These are phyloP conservation scores for Coelogynopora nodosa DNA, from an alignment of 2,888 invertebrate genomes.

Conservation along the genomic window DNA sequence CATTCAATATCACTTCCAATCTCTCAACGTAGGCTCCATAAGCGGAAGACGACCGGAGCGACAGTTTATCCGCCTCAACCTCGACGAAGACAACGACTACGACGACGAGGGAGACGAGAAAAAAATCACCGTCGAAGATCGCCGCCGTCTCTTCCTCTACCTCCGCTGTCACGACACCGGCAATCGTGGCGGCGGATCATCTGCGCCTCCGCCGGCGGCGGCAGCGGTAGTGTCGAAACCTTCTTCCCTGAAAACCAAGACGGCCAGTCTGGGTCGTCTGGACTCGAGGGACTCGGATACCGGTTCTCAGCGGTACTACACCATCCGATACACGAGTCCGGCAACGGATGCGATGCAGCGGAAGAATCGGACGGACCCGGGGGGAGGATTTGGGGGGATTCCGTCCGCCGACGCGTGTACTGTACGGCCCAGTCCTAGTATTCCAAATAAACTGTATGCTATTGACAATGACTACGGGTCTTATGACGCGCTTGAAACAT, in stretches of 20 bases:
- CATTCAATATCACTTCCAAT: too few relatives aligned
- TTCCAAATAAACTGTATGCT: neutral
- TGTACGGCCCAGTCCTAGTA: neutral
- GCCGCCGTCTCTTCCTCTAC: neutral
- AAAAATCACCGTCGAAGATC: neutral
- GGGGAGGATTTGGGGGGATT: too few relatives aligned
- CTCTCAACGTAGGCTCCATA: neutral
- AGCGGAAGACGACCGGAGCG: neutral
- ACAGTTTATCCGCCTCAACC: neutral
- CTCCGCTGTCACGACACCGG: neutral
- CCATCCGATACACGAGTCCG: neutral
- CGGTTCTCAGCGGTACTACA: neutral
- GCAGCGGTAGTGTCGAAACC: too few relatives aligned
- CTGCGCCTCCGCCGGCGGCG: neutral
- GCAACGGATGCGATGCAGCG: neutral
- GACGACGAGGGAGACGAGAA: too few relatives aligned
- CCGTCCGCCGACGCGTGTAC: neutral
- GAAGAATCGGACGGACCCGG: neutral
- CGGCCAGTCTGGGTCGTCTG: neutral
- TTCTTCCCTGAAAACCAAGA: neutral
- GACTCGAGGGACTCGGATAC: neutral
- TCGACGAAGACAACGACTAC: neutral
- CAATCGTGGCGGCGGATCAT: neutral
- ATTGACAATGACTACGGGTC: neutral
- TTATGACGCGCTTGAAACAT: neutral